Base-by-base conservation (phyloP, 2,797 vertebrate genomes). In the Morelia viridis region DNA sequence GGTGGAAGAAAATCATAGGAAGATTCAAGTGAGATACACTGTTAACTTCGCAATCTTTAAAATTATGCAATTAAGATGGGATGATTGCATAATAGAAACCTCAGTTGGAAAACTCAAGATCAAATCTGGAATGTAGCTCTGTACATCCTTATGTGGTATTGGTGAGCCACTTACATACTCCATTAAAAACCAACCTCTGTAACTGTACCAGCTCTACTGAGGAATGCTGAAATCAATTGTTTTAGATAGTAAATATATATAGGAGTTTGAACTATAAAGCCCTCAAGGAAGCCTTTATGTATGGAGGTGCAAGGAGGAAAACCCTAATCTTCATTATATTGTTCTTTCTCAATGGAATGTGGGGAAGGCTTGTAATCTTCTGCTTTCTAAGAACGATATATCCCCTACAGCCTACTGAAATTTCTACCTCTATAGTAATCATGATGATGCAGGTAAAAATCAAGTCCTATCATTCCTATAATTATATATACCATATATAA, bases 241-340 rank as follows among this genome's bases (percentile, higher is more conserved):
- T 13, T 12, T 15, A 17, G 5, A 19, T 58, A 31, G 64, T 87
- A 76, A 71, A 71, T 68, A 71, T 12, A 22, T 13, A 15, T 1
- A 50, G 56, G 6, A 17, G 35, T 71, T 46, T 71, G 64, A 10
- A 57, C 8, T 24, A 41, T 60, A 76, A 76, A 0, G 7, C n/a
- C 92, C 88, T 31, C 92, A 91, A 92, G 19, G 53, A 2, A 0
- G 46, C 46, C 11, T 5, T 10, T 41, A 64, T 28, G 13, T 22
- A 50, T 56, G 50, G 3, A 3, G 60, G 71, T 26, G 35, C 60
- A 80, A 64, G 87, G 62, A 94, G 94, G 93, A 92, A 95, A 12
- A 2, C 41, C 28, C 0, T 26, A 28, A 53, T 94, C 80, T 71
- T 91, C 13, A 35, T 86, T n/a, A 80, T 80, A 71, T 91, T 60